Evolutionary conservation across 2,113 vertebrate species (phyloP).

Genomic region (Fregata magnificens): DNA sequence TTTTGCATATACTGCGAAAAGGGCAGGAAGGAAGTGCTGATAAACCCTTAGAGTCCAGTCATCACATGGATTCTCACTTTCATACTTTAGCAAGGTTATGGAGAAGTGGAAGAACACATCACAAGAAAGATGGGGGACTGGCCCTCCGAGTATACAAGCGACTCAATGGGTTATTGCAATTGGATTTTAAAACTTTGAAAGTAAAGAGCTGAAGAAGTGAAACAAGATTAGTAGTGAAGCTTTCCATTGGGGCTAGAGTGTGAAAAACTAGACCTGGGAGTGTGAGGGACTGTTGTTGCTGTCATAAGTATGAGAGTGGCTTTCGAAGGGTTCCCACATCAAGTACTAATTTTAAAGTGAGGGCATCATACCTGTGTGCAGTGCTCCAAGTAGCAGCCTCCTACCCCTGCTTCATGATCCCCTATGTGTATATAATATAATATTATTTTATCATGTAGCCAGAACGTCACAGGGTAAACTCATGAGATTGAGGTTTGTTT

Average conservation of each 20-base stretch:
- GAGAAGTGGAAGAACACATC: not conserved
- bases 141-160: fast-evolving
- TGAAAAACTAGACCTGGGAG: not conserved
- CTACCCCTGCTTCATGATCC: not conserved
- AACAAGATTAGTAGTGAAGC: not conserved
- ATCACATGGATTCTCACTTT: not conserved
- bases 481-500: not conserved
- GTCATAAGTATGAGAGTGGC: not conserved
- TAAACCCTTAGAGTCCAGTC: not conserved
- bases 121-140: not conserved
- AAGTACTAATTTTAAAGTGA: not conserved
- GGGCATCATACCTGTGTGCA: not conserved
- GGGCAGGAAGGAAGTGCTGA: not conserved
- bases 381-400: not conserved
- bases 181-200: not conserved
- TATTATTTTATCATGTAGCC: not conserved
- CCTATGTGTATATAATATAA: not conserved
- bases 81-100: not conserved
- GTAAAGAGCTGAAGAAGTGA: not conserved
- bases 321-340: not conserved
- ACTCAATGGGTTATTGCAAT: not conserved
- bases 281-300: not conserved
- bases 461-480: not conserved
- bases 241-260: not conserved
- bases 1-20: not conserved